These are phyloP conservation scores for Sebastes hubbsi DNA, from an alignment of 2,797 vertebrate species.

Conservation along the genomic window DNA sequence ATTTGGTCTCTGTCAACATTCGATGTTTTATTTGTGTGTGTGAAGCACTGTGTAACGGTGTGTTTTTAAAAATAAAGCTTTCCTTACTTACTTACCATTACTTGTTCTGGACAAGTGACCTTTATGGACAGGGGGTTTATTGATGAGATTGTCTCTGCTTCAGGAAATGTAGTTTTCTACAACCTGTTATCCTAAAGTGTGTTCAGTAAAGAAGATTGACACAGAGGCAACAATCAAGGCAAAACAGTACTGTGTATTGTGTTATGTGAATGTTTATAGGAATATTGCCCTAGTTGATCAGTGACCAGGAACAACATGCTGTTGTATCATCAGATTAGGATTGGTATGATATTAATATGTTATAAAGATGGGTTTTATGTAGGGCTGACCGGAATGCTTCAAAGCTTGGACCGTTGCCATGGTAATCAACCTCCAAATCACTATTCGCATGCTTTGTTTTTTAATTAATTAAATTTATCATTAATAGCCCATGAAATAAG, in stretches of 20 bases:
- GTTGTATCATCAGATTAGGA: neutral
- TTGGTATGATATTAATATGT: neutral
- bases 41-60: too few relatives aligned
- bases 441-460: too few relatives aligned
- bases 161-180: neutral
- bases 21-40: too few relatives aligned
- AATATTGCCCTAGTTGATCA: conserved; percentile 16
- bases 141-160: neutral
- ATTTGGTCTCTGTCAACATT: too few relatives aligned
- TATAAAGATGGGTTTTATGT: neutral
- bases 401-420: too few relatives aligned
- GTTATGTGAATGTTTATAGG: neutral
- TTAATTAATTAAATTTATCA: too few relatives aligned
- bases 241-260: neutral
- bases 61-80: too few relatives aligned
- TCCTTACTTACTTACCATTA: neutral
- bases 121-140: neutral
- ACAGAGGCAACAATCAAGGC: neutral
- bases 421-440: too few relatives aligned
- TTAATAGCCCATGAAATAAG: too few relatives aligned
- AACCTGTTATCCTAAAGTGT: neutral
- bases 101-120: neutral
- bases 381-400: neutral
- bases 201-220: neutral
- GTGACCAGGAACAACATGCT: neutral